Conservation (phyloP, 2,113 vertebrate genomes). For the Neolamprologus sp. region DNA sequence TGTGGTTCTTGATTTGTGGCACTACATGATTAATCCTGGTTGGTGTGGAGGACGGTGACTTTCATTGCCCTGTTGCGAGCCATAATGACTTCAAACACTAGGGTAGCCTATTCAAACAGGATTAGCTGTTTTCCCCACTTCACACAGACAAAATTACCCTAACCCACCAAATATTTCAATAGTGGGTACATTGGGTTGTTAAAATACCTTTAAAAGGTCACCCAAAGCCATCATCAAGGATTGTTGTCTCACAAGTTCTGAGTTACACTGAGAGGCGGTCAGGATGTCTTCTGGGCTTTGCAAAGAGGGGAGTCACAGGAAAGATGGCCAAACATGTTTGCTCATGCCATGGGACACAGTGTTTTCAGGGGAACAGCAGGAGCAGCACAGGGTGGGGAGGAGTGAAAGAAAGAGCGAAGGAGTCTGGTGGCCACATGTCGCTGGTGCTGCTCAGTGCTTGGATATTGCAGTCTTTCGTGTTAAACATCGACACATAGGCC, state of each 20-base stretch:
- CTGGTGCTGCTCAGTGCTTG: slow-evolving; percentile 40
- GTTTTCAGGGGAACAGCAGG: slow-evolving; percentile 63
- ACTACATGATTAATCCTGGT: slow-evolving; percentile 2
- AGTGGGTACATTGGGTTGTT: slow-evolving; percentile 39
- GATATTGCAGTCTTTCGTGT: slow-evolving; percentile 55
- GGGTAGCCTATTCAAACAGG: slow-evolving; percentile 61
- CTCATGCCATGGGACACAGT: slow-evolving; percentile 55
- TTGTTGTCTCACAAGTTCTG: slow-evolving; percentile 51
- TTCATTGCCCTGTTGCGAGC: not conserved
- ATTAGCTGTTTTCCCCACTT: slow-evolving; percentile 13
- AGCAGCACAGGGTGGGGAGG: not conserved
- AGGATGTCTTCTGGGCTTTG: slow-evolving; percentile 30
- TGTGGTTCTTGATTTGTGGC: not conserved
- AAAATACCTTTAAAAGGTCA: slow-evolving; percentile 64
- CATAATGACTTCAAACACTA: slow-evolving; percentile 52
- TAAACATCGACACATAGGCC: slow-evolving; percentile 53
- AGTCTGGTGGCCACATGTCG: slow-evolving; percentile 76
- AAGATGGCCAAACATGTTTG: slow-evolving; percentile 63
- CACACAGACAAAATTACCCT: slow-evolving; percentile 15
- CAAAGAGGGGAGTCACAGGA: slow-evolving; percentile 43
- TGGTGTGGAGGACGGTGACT: not conserved
- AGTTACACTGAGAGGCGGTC: slow-evolving; percentile 2
- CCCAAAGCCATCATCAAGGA: slow-evolving; percentile 45
- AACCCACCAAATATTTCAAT: slow-evolving; percentile 36
- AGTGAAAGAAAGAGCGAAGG: slow-evolving; percentile 23